Evolutionary conservation across 2,888 invertebrate species (phyloP), one percentile per base, ranked within the genome.

Genomic region (Toxonevra muliebris): DNA sequence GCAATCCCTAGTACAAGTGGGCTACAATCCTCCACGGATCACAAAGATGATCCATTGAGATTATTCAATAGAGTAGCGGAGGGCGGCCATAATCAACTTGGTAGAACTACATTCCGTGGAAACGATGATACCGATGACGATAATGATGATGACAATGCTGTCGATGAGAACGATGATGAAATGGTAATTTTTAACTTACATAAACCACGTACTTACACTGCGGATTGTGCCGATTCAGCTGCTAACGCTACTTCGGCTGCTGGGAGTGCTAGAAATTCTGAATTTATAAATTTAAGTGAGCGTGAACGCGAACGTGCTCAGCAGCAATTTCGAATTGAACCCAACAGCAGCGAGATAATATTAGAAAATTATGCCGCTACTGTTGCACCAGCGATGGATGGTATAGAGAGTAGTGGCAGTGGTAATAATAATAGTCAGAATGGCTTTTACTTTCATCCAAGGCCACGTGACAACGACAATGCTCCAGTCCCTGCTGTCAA

Each of bases 1-100:
- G 73, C 74, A 17, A 70, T 73, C 53, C 79, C 80, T 5, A 80
- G 81, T 57, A 81, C 79, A 0, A 80, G 80, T 68, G 80, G 81
- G 1, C 75, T 75, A 42, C 80, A 79, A 17, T 41, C 42, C 13
- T 5, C 13, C n/a, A 7, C 13, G 45, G 12, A 45, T 42, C 50
- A 50, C 50, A 50, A 62, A 7, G 42, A 40, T 12, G 42, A 13
- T 15, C 10, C 13, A 12, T 13, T 11, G 13, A 13, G 5, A 10
- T 13, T 9, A 13, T 8, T 13, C 11, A 17, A 40, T 13, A 8
- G 12, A 40, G 13, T 11, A 40, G 11, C 13, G 13, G 40, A 13
- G 7, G 12, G 4, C 1, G 40, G 41, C 15, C 48, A 55, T 20
- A 50, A 50, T 57, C 17, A 54, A 10, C 42, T 48, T 4, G 43